Evolutionary conservation across 92 coral and sea anemone genomes (phyloP).

Genomic region (Montipora capitata): DNA sequence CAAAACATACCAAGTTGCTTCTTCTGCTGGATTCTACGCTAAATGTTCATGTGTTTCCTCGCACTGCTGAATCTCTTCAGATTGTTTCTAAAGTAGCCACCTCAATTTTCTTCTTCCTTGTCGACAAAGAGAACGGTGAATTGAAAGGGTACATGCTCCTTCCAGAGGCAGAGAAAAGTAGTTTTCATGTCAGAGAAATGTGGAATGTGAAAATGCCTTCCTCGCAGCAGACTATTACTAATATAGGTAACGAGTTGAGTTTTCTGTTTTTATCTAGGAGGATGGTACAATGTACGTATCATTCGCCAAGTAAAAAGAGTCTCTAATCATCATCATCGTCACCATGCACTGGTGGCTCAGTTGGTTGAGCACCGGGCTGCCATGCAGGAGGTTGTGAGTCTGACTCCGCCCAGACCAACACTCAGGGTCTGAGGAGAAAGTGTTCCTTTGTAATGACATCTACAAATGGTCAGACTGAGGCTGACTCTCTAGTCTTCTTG

Average conservation of each 20-base stretch:
- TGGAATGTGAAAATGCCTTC: conserved; percentile 94
- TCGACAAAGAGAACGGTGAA: conserved; percentile 74
- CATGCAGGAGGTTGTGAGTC: too few relatives aligned
- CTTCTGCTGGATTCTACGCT: conserved; percentile 90
- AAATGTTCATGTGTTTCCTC: conserved; percentile 92
- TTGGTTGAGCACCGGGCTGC: background rate
- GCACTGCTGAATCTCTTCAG: conserved; percentile 81
- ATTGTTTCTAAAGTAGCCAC: conserved; percentile 77
- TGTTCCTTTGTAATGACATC: too few relatives aligned
- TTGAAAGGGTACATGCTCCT: conserved; percentile 86
- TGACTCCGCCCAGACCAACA: too few relatives aligned
- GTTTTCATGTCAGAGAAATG: conserved; percentile 83
- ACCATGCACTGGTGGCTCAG: background rate
- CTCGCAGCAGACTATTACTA: conserved; percentile 87
- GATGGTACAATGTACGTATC: too few relatives aligned
- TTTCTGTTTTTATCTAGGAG: too few relatives aligned
- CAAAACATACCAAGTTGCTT: conserved; percentile 92
- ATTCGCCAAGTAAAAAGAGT: too few relatives aligned
- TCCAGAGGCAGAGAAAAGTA: conserved; percentile 63
- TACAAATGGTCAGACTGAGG: too few relatives aligned
- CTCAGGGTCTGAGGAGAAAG: too few relatives aligned
- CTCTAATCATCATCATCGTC: too few relatives aligned
- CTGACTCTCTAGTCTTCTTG: too few relatives aligned
- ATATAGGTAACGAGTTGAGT: conserved; percentile 64
- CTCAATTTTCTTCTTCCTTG: conserved; percentile 89